These are phyloP conservation scores for Drosophila cardini DNA, from an alignment of 1,140 invertebrate genomes.

Conservation along the genomic window DNA sequence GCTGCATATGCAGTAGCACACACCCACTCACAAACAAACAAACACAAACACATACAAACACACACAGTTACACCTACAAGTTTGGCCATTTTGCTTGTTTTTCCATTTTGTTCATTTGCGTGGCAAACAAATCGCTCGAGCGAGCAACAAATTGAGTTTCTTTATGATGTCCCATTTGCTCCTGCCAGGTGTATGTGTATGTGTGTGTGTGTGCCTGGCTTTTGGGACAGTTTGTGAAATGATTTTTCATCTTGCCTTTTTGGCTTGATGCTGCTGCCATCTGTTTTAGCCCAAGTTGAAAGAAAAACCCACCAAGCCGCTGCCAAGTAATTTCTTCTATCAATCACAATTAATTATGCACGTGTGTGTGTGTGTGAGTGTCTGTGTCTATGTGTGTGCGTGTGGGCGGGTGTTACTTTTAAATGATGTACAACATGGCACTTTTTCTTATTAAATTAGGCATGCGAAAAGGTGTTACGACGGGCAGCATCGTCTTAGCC, in stretches of 20 bases:
- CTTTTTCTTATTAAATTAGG: slow-evolving; percentile 77
- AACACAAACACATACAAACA: slow-evolving; percentile 30
- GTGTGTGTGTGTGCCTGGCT: slow-evolving; percentile 38
- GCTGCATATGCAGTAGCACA: slow-evolving; percentile 62
- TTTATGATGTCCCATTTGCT: slow-evolving; percentile 79
- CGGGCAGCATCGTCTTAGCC: slow-evolving; percentile 38
- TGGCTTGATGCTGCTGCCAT: slow-evolving; percentile 47
- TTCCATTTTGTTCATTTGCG: slow-evolving; percentile 74
- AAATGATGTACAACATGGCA: slow-evolving; percentile 60
- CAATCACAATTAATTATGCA: slow-evolving; percentile 82
- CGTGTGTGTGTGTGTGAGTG: slow-evolving; percentile 13
- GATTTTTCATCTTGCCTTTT: slow-evolving; percentile 78
- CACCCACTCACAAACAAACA: slow-evolving; percentile 24
- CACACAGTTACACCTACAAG: slow-evolving; percentile 34
- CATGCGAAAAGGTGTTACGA: slow-evolving; percentile 55
- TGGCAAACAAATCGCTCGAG: slow-evolving; percentile 80
- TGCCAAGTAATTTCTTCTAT: slow-evolving; percentile 78
- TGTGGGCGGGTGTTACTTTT: slow-evolving; percentile 37
- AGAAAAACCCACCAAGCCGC: slow-evolving; percentile 39
- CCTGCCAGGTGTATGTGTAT: slow-evolving; percentile 12
- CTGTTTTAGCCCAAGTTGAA: slow-evolving; percentile 58
- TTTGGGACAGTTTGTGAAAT: slow-evolving; percentile 76
- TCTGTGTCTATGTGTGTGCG: slow-evolving; percentile 12
- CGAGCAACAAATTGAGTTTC: slow-evolving; percentile 81
- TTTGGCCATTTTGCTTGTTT: slow-evolving; percentile 45